Conservation (phyloP, 2,888 invertebrate genomes). For the Amblyteles armatorius region DNA sequence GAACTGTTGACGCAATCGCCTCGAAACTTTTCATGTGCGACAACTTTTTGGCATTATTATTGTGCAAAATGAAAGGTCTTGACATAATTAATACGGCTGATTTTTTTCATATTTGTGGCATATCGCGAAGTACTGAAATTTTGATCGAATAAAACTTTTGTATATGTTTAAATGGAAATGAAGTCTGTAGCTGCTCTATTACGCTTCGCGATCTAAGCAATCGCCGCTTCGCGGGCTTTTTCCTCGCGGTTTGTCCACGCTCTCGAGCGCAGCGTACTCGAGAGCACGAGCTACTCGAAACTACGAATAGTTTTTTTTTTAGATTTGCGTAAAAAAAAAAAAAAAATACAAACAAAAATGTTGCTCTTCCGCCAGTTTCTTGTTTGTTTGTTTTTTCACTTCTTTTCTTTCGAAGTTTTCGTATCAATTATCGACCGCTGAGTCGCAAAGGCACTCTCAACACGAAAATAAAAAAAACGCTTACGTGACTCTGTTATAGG, state of each 20-base stretch:
- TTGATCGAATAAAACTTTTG: too few relatives aligned
- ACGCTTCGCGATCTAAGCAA: background rate
- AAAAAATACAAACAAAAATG: background rate
- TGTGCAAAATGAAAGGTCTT: too few relatives aligned
- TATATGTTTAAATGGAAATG: too few relatives aligned
- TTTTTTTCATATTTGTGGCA: too few relatives aligned
- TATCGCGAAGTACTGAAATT: too few relatives aligned
- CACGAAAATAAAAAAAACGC: background rate
- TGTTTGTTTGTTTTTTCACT: background rate
- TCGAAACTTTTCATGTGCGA: too few relatives aligned
- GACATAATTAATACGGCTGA: too few relatives aligned
- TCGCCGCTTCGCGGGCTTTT: background rate
- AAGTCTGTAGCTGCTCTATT: background rate
- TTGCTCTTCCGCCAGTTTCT: background rate
- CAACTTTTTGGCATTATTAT: too few relatives aligned
- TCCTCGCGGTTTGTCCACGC: background rate
- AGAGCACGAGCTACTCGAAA: background rate
- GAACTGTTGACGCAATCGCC: too few relatives aligned
- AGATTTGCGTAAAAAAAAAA: background rate
- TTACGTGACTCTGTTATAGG: background rate
- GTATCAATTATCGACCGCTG: too few relatives aligned
- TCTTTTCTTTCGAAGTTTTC: background rate
- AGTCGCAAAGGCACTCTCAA: conserved; percentile 3
- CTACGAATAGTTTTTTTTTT: background rate
- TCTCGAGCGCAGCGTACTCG: background rate